A percentile compares a stretch with the other conserved stretches of the same genome.
phyloP scores from a whole-genome alignment of 2,797 vertebrate species.

The Hoplostethus atlanticus region DNA sequence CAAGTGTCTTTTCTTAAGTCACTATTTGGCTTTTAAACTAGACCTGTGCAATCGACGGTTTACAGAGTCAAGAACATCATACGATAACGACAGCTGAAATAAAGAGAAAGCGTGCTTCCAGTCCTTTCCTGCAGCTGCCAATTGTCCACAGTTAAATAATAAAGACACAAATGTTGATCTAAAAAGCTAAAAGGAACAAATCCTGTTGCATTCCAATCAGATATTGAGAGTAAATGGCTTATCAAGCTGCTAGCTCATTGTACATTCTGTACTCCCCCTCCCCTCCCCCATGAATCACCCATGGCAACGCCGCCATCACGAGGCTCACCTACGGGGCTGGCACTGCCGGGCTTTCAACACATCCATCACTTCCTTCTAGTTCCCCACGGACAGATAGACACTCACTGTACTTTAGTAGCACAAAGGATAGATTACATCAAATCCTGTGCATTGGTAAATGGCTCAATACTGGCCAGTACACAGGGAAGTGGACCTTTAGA shows the following conservation, averaged over 20 bases:
- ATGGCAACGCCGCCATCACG: conserved; percentile 39
- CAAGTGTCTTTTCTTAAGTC: conserved; percentile 24
- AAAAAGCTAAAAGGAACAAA: not conserved
- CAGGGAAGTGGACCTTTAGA: not conserved
- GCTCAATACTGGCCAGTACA: conserved; percentile 12
- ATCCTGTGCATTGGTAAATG: conserved; percentile 13
- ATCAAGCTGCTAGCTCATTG: conserved; percentile 2
- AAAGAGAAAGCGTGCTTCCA: not conserved
- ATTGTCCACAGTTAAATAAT: not conserved
- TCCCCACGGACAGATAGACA: not conserved
- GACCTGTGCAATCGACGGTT: conserved; percentile 14
- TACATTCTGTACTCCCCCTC: conserved; percentile 43
- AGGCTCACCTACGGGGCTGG: conserved; percentile 10
- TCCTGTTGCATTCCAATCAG: not conserved
- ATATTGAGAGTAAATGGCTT: not conserved
- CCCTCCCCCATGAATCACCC: conserved; percentile 44
- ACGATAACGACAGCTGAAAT: not conserved
- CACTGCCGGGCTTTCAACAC: conserved; percentile 36
- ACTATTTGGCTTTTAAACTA: conserved; percentile 9
- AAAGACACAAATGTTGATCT: not conserved
- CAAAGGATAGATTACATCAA: not conserved
- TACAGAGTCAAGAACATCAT: not conserved
- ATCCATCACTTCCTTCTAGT: not conserved
- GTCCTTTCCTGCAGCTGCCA: not conserved
- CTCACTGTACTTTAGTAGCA: not conserved